Evolutionary conservation across 2,888 invertebrate genomes (phyloP), one percentile per base, ranked within the genome.

Genomic region (Myathropa florea): DNA sequence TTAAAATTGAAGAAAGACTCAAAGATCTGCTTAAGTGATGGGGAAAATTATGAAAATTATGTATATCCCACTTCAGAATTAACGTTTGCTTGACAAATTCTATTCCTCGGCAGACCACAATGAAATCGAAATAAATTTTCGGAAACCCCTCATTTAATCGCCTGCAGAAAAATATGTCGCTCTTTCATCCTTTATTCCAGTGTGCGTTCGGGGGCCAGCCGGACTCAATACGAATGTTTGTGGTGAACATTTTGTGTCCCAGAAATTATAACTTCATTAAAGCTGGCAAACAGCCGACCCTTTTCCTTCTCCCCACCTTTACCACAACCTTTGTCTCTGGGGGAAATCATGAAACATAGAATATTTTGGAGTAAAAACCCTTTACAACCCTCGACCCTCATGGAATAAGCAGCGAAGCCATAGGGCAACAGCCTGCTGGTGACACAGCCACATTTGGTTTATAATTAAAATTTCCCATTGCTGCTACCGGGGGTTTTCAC

Each of bases 191-290:
- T 36, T n/a, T 57, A 14, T 26, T 30, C 14, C 0, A 4, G 18
- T 12, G 18, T 12, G 10, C 7, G 46, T 18, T 7, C 1, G 23
- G 33, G n/a, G 36, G 30, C 4, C 18, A 26, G 14, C 39, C 39
- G 65, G 33, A 23, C 28, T 60, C 10, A 60, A 23, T 24, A 60
- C 60, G 21, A 76, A 60, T 60, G 67, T 46, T 67, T 76, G 59
- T 14, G 76, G 67, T 60, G 67, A 60, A 28, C 59, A 67, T 60
- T 67, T 23, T 46, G 39, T 60, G 59, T 46, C 67, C 75, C 60
- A 33, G 53, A 67, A 23, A 77, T 68, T 77, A 68, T 68, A 61
- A 67, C 67, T 67, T 61, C 60, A 76, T 67, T 76, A 46, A 77
- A 60, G 68, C 46, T 61, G 68, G 14, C 61, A 68, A 67, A 67